phyloP scores from a whole-genome alignment of 2,888 invertebrate species.

The Ochlodes sylvanus region DNA sequence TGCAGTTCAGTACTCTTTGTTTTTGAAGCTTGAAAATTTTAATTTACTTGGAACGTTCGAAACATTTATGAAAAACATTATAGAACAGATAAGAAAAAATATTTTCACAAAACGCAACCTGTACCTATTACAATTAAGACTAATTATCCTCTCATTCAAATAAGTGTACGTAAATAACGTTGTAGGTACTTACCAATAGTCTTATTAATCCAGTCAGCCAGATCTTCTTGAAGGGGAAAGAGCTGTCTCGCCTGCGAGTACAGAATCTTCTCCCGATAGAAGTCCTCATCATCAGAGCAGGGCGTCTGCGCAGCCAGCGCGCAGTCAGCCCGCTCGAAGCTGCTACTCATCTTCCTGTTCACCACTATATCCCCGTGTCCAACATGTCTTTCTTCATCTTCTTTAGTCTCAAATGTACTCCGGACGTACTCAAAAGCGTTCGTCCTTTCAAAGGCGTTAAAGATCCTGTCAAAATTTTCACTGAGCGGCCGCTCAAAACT shows the following conservation, averaged over 20 bases:
- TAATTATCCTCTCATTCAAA: no score
- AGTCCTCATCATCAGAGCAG: constrained; percentile 86
- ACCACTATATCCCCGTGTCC: constrained; percentile 76
- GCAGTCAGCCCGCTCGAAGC: constrained; percentile 79
- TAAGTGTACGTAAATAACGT: not conserved
- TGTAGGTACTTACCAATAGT: constrained; percentile 91
- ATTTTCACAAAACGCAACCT: not conserved
- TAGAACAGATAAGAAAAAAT: not conserved
- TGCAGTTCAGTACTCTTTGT: constrained; percentile 7
- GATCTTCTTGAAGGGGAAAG: constrained; percentile 93
- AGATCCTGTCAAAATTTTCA: constrained; percentile 80
- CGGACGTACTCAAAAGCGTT: constrained; percentile 79
- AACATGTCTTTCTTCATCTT: constrained; percentile 62
- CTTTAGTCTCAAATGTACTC: constrained; percentile 58
- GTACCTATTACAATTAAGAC: not conserved
- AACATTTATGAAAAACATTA: not conserved
- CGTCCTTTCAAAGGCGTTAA: constrained; percentile 80
- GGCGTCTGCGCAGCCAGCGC: constrained; percentile 81
- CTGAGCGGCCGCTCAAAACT: constrained; percentile 74
- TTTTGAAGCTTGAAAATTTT: constrained; percentile 17
- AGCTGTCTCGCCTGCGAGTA: constrained; percentile 92
- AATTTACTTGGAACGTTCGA: not conserved
- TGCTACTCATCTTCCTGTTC: constrained; percentile 76
- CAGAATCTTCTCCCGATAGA: constrained; percentile 89
- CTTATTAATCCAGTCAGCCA: constrained; percentile 95